A percentile compares a stretch with the other conserved stretches of the same genome.
Conservation (phyloP, 2,113 vertebrate genomes). For the Psittacus erithacus region DNA sequence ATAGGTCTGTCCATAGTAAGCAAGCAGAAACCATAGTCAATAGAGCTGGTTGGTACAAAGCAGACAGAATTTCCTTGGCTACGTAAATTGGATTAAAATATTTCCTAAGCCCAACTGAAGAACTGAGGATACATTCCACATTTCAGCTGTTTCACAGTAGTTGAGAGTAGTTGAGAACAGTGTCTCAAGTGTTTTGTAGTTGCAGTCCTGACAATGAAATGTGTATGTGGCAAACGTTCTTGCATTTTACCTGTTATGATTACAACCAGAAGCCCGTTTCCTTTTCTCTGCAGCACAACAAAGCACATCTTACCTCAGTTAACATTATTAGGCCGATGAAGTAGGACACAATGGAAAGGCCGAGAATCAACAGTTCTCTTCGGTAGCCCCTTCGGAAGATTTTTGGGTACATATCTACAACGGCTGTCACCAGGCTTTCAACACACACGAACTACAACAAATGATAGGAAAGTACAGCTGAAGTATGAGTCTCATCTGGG, state of each 20-base stretch:
- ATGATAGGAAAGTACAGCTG: not conserved
- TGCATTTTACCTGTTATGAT: not conserved
- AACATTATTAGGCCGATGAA: slow-evolving; percentile 94
- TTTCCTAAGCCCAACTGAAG: not conserved
- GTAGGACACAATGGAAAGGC: slow-evolving; percentile 89
- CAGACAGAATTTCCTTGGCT: not conserved
- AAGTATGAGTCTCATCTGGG: not conserved
- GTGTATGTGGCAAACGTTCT: not conserved
- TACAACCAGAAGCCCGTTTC: not conserved
- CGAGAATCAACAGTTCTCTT: slow-evolving; percentile 91
- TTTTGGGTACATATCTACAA: slow-evolving; percentile 97
- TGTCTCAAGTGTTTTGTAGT: not conserved
- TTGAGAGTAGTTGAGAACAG: not conserved
- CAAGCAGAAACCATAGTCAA: accelerated
- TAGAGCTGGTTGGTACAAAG: not conserved
- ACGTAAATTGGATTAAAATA: not conserved
- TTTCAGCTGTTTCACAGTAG: not conserved
- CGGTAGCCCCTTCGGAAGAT: slow-evolving; percentile 94
- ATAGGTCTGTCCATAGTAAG: not conserved
- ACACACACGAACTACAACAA: slow-evolving; percentile 93
- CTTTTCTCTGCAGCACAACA: not conserved
- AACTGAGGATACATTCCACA: not conserved
- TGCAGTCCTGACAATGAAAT: not conserved
- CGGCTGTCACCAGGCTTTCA: slow-evolving; percentile 95
- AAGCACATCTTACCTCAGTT: slow-evolving; percentile 85